Conservation (phyloP, 2,797 vertebrate genomes). For the Xyrichtys novacula region DNA sequence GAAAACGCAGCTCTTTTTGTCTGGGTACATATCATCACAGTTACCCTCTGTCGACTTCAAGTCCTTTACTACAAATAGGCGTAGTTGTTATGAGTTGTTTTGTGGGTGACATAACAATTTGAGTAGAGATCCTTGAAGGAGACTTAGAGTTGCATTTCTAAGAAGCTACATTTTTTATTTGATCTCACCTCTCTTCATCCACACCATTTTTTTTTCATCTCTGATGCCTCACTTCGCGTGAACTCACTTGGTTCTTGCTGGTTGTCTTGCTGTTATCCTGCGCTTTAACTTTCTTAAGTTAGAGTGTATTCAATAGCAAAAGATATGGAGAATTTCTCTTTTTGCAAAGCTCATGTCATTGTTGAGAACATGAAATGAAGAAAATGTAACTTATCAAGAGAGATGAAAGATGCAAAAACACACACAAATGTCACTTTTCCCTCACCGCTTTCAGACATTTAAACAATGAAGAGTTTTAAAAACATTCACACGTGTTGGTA, state of each 20-base stretch:
- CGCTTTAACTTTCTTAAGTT: no score
- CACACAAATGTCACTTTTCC: no score
- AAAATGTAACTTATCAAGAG: no score
- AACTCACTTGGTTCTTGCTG: constrained; percentile 10
- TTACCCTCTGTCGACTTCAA: constrained; percentile 22
- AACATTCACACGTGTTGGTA: no score
- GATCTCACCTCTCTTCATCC: background rate
- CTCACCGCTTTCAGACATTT: no score
- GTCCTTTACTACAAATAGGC: background rate
- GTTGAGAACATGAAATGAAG: no score
- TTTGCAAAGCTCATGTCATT: no score
- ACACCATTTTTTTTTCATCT: constrained; percentile 55
- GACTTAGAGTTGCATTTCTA: background rate
- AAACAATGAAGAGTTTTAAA: no score
- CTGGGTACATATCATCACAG: constrained; percentile 3
- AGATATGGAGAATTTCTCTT: no score
- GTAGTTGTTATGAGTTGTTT: constrained; percentile 11
- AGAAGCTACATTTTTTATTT: constrained; percentile 39
- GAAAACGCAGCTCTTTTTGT: constrained; percentile 8
- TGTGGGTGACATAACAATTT: constrained; percentile 15
- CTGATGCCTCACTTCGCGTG: constrained; percentile 55
- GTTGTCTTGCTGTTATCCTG: constrained; percentile 26
- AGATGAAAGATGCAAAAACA: no score
- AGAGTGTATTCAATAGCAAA: no score
- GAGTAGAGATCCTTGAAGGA: background rate